Percentiles rank a stretch among this genome's conserved stretches.
phyloP scores from a whole-genome alignment of 2,888 invertebrate species.

The Amphipyra tragopoginis region DNA sequence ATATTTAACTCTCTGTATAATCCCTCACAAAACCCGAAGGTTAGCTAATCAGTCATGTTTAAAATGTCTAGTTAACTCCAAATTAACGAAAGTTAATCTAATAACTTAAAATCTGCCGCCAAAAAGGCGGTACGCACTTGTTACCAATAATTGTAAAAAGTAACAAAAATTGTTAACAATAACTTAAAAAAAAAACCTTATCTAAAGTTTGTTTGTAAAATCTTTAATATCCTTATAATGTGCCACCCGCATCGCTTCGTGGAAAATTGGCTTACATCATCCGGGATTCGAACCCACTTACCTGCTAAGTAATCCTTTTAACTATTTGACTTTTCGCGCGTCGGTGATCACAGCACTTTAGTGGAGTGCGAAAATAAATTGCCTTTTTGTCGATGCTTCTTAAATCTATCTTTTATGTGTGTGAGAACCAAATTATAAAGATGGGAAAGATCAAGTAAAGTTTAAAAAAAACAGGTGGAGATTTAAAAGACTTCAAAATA shows the following conservation, averaged over 20 bases:
- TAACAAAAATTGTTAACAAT: too few species aligned
- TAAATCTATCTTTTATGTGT: constrained; percentile 35
- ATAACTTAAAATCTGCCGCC: constrained; percentile 33
- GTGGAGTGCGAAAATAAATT: constrained; percentile 40
- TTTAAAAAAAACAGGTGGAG: too few species aligned
- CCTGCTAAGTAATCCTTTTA: constrained; percentile 78
- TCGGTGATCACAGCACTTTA: constrained; percentile 63
- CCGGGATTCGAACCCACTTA: constrained; percentile 71
- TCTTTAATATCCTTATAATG: constrained; percentile 61
- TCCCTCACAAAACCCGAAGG: neutral
- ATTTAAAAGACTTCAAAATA: too few species aligned
- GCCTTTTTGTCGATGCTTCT: constrained; percentile 20
- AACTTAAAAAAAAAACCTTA: constrained; percentile 43
- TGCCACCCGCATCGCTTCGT: constrained; percentile 79
- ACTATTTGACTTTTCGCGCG: constrained; percentile 72
- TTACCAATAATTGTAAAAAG: constrained; percentile 1
- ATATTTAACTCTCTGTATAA: too few species aligned
- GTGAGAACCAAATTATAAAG: constrained; percentile 31
- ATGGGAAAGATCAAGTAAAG: constrained; percentile 18
- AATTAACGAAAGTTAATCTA: constrained; percentile 20
- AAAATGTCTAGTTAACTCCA: constrained; percentile 28
- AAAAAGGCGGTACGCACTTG: constrained; percentile 14
- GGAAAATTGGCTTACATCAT: constrained; percentile 70
- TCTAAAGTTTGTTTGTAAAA: constrained; percentile 57
- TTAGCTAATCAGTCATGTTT: neutral